phyloP scores from a whole-genome alignment of 2,888 invertebrate genomes.

The Nomada lathburiana region DNA sequence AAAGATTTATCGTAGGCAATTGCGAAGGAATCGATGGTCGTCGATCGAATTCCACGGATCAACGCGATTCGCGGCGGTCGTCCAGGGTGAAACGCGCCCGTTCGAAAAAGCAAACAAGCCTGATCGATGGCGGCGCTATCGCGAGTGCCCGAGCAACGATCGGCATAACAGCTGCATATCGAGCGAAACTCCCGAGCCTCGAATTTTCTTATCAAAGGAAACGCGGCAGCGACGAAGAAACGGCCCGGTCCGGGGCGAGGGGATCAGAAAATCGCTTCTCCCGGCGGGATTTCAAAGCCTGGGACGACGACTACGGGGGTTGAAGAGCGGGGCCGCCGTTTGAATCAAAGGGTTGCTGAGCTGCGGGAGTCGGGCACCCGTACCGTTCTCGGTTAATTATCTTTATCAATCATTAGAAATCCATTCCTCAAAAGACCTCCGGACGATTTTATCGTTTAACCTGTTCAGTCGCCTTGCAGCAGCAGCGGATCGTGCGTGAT shows the following conservation, averaged over 20 bases:
- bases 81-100: neutral
- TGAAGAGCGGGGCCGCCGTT: slow-evolving; percentile 52
- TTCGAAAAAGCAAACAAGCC: slow-evolving; percentile 65
- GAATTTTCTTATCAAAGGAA: slow-evolving; percentile 70
- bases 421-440: slow-evolving; percentile 71
- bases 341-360: slow-evolving; percentile 78
- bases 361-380: slow-evolving; percentile 54
- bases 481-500: slow-evolving; percentile 40
- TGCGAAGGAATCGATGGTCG: neutral
- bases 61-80: neutral
- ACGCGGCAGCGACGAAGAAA: slow-evolving; percentile 44
- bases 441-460: slow-evolving; percentile 68
- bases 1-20: no score
- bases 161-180: slow-evolving; percentile 71
- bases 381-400: slow-evolving; percentile 78
- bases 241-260: neutral
- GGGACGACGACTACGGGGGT: slow-evolving; percentile 56
- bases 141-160: slow-evolving; percentile 71
- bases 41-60: neutral
- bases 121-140: slow-evolving; percentile 71
- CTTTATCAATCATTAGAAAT: slow-evolving; percentile 80
- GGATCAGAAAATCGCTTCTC: slow-evolving; percentile 71
- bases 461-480: slow-evolving; percentile 39
- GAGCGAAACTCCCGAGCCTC: slow-evolving; percentile 67
- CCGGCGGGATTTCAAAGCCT: slow-evolving; percentile 70